These are phyloP conservation scores for Amphipoea oculea DNA, from an alignment of 2,888 invertebrate species.

Conservation along the genomic window DNA sequence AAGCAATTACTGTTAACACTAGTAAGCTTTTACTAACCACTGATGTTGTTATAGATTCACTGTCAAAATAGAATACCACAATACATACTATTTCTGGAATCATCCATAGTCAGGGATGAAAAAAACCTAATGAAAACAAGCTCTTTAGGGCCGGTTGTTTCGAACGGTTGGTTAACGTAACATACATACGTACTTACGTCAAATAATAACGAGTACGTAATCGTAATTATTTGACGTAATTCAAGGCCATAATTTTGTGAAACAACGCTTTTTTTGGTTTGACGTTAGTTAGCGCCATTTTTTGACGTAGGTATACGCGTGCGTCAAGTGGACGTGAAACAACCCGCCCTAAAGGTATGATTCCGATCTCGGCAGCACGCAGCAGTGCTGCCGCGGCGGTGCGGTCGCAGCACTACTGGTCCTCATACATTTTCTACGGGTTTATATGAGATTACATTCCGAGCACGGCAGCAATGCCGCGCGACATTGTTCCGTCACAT, in stretches of 20 bases:
- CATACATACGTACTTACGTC: neutral
- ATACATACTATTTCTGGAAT: neutral
- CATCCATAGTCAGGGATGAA: neutral
- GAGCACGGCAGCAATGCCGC: no score
- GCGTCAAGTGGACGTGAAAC: no score
- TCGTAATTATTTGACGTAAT: neutral
- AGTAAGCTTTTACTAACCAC: slow-evolving; percentile 68
- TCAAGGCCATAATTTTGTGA: neutral
- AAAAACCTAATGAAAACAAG: neutral
- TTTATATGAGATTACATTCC: no score
- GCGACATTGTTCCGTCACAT: no score
- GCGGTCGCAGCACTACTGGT: no score
- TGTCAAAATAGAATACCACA: slow-evolving; percentile 34
- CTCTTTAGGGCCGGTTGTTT: neutral
- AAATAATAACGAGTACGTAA: neutral
- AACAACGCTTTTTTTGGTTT: neutral
- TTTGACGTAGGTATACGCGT: neutral
- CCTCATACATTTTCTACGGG: no score
- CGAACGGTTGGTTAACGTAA: neutral
- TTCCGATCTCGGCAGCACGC: no score
- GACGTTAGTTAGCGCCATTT: neutral
- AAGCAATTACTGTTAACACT: slow-evolving; percentile 75
- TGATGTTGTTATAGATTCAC: slow-evolving; percentile 29
- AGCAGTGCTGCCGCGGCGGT: no score
- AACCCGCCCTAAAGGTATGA: no score